phyloP scores from a whole-genome alignment of 1,140 invertebrate genomes.

The Batillaria attramentaria region DNA sequence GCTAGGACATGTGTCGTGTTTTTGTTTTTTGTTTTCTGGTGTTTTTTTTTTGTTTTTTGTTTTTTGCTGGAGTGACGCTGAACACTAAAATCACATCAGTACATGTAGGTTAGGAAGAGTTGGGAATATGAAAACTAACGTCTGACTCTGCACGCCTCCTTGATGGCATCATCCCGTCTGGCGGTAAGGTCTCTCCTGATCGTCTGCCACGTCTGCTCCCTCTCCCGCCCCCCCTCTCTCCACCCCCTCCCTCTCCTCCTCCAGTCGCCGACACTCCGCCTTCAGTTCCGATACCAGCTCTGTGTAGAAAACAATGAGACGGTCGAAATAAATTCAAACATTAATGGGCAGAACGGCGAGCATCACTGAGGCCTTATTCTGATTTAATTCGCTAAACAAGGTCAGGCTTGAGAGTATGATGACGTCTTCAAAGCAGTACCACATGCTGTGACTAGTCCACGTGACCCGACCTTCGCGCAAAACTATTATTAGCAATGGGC shows the following conservation, averaged over 20 bases:
- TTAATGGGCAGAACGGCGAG: no score
- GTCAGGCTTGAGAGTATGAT: no score
- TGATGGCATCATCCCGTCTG: constrained; percentile 20
- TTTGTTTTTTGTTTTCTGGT: background rate
- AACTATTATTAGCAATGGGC: no score
- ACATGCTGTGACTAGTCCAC: no score
- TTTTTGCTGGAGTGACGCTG: no score
- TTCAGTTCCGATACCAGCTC: constrained; percentile 3
- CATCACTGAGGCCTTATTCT: no score
- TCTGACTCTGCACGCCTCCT: constrained; percentile 12
- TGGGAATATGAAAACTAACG: background rate
- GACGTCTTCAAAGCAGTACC: no score
- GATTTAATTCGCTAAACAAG: no score
- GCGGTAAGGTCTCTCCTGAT: constrained; percentile 17
- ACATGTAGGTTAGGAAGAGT: background rate
- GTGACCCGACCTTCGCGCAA: no score
- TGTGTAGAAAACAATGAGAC: no score
- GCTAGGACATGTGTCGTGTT: background rate
- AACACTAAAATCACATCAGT: background rate
- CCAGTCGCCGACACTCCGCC: background rate
- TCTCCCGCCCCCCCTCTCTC: background rate
- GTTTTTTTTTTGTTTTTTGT: background rate
- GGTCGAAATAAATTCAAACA: no score
- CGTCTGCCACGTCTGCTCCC: constrained; percentile 27
- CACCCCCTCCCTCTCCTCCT: constrained; percentile 14